These are phyloP conservation scores for Thaumetopoea pityocampa DNA, from an alignment of 1,140 invertebrate species.

Conservation along the genomic window DNA sequence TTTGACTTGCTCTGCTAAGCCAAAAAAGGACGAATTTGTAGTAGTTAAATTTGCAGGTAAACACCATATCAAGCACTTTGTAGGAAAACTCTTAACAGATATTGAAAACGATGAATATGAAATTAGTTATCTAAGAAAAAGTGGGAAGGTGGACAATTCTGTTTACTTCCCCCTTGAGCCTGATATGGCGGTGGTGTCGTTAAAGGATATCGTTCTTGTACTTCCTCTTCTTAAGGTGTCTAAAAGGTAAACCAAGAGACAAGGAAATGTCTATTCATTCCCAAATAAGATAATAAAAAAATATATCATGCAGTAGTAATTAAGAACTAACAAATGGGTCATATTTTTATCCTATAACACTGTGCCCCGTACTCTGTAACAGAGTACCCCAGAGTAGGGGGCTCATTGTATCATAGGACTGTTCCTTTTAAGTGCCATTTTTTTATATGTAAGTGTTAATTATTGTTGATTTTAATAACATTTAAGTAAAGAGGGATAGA, in stretches of 20 bases:
- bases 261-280: neutral
- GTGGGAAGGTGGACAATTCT: constrained; percentile 13
- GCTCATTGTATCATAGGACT: too few relatives aligned
- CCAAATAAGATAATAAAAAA: neutral
- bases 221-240: neutral
- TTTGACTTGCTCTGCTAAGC: constrained; percentile 6
- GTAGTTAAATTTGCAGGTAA: constrained; percentile 14
- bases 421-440: too few relatives aligned
- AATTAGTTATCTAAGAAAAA: neutral
- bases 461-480: too few relatives aligned
- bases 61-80: constrained; percentile 6
- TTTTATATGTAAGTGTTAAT: too few relatives aligned
- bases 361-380: too few relatives aligned
- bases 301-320: too few relatives aligned
- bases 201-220: constrained; percentile 12
- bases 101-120: constrained; percentile 14
- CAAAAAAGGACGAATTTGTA: constrained; percentile 9
- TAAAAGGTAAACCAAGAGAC: neutral
- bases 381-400: too few relatives aligned
- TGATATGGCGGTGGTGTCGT: too few relatives aligned
- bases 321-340: too few relatives aligned
- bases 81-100: constrained; percentile 13
- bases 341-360: too few relatives aligned
- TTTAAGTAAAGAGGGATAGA: too few relatives aligned
- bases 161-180: constrained; percentile 22